Base-by-base conservation (phyloP, 2,888 invertebrate genomes). In the Capitulum mitella region DNA sequence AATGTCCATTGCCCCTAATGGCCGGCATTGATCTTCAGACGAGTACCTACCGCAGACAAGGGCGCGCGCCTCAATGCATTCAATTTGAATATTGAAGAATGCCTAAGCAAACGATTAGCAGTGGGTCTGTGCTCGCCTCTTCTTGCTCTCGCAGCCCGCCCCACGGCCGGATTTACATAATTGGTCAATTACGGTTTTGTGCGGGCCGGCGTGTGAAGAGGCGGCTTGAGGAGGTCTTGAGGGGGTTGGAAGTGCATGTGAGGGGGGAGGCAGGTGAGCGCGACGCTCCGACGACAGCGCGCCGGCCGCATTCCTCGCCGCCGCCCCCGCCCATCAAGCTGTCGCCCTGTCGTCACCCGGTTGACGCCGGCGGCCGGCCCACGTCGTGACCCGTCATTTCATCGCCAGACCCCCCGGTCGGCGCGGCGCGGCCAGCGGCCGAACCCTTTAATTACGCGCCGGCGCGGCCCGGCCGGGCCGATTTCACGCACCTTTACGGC, bases 1-100 rank as follows among this genome's bases (percentile, higher is more conserved):
- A 37, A 37, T 37, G 70, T 37, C 70, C 37, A 70, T 37, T 34
- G 37, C 37, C 22, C 19, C 34, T 22, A 70, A 70, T 37, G 70
- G 70, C 37, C 14, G 0, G 34, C 37, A 70, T 70, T 70, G 70
- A 70, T 70, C 70, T 61, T 16, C 32, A 8, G 22, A 22, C 26
- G 37, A 0, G 70, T 37, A 70, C 70, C 70, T 70, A 70, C 70
- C 70, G 70, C 70, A 70, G 70, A 16, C 32, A n/a, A 32, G 32
- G 61, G 61, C 32, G 3, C 32, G 3, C 37, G 12, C 19, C 16
- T 22, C 70, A 26, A 70, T 37, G 70, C 70, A 22, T 22, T 37
- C 70, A 34, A 70, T 70, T 70, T 70, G 70, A 70, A 70, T 70
- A 70, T 37, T 37, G 70, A 70, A 70, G 70, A 70, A 70, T 70